A percentile compares a stretch with the other conserved stretches of the same genome.
phyloP scores from a whole-genome alignment of 2,888 invertebrate genomes.

The Leptinotarsa rubiginosa region DNA sequence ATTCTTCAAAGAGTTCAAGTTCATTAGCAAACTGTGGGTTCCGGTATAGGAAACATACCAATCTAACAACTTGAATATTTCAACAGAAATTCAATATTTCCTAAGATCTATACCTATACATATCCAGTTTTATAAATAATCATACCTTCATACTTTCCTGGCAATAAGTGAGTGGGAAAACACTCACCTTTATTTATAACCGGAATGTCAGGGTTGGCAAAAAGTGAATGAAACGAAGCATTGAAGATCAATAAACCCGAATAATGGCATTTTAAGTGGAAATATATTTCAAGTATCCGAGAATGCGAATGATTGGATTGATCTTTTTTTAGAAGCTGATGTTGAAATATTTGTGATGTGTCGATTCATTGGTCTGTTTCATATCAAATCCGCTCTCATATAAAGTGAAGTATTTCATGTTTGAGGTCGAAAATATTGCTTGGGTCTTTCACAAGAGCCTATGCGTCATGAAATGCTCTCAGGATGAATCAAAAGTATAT shows the following conservation, averaged over 20 bases:
- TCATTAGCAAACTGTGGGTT: too few relatives aligned
- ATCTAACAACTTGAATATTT: too few relatives aligned
- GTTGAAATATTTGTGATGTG: not conserved
- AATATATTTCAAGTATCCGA: not conserved
- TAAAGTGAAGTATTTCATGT: conserved; percentile 2
- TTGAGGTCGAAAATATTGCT: not conserved
- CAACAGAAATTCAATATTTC: too few relatives aligned
- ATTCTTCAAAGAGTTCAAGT: too few relatives aligned
- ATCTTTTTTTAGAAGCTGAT: conserved; percentile 10
- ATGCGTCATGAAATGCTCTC: not conserved
- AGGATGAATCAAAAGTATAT: too few relatives aligned
- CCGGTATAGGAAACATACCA: too few relatives aligned
- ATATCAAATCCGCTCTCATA: not conserved
- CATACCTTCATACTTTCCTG: not conserved
- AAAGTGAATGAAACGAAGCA: not conserved
- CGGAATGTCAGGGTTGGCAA: conserved; percentile 8
- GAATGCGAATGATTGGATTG: conserved; percentile 2
- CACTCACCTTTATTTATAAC: conserved; percentile 12
- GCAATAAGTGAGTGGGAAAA: not conserved
- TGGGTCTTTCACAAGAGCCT: not conserved
- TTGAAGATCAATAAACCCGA: conserved; percentile 5
- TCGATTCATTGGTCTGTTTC: conserved; percentile 7
- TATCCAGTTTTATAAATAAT: not conserved
- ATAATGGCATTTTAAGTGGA: not conserved
- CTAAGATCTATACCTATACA: not conserved